Evolutionary conservation across 2,797 vertebrate species (phyloP).

Genomic region (Tadarida brasiliensis): DNA sequence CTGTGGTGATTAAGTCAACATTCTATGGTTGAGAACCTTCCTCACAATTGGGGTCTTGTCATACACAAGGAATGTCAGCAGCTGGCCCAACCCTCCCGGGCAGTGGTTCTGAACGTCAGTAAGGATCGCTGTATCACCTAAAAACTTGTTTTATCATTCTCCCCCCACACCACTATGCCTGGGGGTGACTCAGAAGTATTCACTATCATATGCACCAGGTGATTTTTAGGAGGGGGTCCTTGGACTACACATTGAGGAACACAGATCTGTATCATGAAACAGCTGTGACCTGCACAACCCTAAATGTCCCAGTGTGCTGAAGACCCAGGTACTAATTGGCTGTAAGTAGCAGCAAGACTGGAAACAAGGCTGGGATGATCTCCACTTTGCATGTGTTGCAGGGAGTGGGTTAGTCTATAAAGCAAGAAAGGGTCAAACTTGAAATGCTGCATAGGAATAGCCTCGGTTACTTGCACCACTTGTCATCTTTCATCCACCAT

Average conservation of each 20-base stretch:
- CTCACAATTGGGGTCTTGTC: neutral
- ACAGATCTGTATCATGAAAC: neutral
- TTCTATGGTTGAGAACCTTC: neutral
- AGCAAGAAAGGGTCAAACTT: neutral
- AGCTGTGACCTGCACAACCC: neutral
- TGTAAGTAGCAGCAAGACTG: neutral
- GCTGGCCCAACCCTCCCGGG: neutral
- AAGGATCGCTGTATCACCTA: neutral
- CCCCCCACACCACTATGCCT: too few relatives aligned
- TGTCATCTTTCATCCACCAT: neutral
- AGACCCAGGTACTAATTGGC: neutral
- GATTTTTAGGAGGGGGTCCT: neutral
- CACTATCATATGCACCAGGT: neutral
- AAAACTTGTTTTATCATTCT: neutral
- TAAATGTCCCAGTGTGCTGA: neutral
- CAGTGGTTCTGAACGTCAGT: neutral
- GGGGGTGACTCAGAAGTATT: neutral
- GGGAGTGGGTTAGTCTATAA: neutral
- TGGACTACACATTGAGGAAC: neutral
- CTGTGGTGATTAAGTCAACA: neutral
- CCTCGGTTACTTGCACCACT: neutral
- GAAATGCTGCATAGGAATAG: neutral
- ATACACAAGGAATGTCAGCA: too few relatives aligned
- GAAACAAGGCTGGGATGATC: neutral
- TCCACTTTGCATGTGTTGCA: neutral